phyloP scores from a whole-genome alignment of 2,888 invertebrate species.

The Scaptomyza parva region DNA sequence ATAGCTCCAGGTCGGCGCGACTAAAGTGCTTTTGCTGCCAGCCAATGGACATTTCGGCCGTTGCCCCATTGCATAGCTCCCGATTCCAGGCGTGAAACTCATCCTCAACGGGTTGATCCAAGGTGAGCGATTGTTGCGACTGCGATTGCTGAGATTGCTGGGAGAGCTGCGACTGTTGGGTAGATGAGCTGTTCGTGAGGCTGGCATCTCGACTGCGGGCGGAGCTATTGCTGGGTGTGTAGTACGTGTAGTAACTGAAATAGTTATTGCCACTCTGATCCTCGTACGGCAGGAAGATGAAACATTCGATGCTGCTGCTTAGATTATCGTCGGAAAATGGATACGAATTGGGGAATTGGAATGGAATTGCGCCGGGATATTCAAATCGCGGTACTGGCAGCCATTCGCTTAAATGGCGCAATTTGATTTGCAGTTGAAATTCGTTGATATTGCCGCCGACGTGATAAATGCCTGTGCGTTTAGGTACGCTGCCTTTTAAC shows the following conservation, averaged over 20 bases:
- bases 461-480: constrained; percentile 82
- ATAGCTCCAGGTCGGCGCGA: constrained; percentile 87
- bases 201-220: constrained; percentile 4
- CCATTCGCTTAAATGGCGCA: constrained; percentile 79
- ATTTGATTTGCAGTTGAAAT: constrained; percentile 52
- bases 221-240: constrained; percentile 25
- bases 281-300: constrained; percentile 42
- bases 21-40: constrained; percentile 92
- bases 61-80: constrained; percentile 59
- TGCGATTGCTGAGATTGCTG: background rate
- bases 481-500: constrained; percentile 51
- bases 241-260: constrained; percentile 45
- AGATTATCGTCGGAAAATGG: constrained; percentile 25
- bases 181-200: background rate
- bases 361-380: constrained; percentile 55
- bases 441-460: constrained; percentile 75
- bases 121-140: background rate
- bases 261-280: constrained; percentile 37
- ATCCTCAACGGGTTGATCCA: constrained; percentile 1
- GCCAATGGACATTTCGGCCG: constrained; percentile 84
- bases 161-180: background rate
- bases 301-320: constrained; percentile 31
- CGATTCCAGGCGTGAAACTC: constrained; percentile 43
- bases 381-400: constrained; percentile 83
- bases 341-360: constrained; percentile 9